These are phyloP conservation scores for Paragorgia papillata DNA, from an alignment of 92 coral and sea anemone species.

Conservation along the genomic window DNA sequence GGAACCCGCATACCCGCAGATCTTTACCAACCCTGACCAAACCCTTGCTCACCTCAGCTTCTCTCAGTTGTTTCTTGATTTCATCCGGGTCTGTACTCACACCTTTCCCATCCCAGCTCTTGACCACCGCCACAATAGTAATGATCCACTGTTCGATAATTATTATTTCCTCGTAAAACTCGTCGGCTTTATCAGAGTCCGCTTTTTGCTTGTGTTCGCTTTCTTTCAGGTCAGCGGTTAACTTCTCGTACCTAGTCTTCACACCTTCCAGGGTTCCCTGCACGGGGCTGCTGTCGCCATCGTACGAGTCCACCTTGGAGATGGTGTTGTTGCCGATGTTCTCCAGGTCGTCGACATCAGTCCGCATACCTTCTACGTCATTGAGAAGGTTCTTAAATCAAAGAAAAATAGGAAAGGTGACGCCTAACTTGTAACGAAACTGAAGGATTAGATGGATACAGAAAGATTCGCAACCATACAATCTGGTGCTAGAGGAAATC, in stretches of 20 bases:
- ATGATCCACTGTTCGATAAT: conserved; percentile 81
- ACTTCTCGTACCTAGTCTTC: conserved; percentile 35
- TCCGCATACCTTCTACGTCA: conserved; percentile 52
- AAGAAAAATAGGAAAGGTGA: not conserved
- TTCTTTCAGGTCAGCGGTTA: conserved; percentile 39
- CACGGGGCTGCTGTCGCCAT: conserved; percentile 62
- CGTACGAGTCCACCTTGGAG: conserved; percentile 17
- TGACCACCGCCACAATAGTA: conserved; percentile 59
- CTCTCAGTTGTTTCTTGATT: conserved; percentile 83
- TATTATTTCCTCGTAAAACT: conserved; percentile 72
- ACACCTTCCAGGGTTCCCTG: conserved; percentile 23
- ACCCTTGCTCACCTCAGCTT: conserved; percentile 54
- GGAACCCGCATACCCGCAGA: no score
- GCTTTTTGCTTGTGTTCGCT: conserved; percentile 27
- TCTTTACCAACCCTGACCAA: no score
- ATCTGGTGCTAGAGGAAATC: no score
- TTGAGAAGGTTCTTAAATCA: conserved; percentile 59
- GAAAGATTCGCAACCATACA: no score
- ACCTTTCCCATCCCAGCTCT: conserved; percentile 70
- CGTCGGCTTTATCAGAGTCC: conserved; percentile 61
- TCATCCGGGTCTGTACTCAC: conserved; percentile 81
- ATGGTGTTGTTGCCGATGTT: conserved; percentile 61
- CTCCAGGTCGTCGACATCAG: conserved; percentile 70
- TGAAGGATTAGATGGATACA: no score
- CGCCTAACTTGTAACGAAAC: no score